phyloP scores from a whole-genome alignment of 2,888 invertebrate species.

The Cacoxenus indagator region DNA sequence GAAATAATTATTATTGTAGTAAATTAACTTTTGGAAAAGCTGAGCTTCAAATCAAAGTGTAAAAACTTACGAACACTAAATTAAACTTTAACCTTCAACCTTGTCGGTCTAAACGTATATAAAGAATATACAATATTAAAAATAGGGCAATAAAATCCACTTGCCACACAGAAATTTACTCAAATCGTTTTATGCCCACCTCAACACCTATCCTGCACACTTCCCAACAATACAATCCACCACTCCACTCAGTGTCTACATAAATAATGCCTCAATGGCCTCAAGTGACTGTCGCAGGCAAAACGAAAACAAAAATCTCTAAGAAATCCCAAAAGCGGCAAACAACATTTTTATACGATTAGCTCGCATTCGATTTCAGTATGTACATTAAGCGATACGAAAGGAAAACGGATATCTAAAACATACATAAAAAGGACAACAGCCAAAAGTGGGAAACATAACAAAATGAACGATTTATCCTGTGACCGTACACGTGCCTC shows the following conservation, averaged over 20 bases:
- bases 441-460: not conserved
- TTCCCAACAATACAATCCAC: not conserved
- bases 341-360: conserved; percentile 11
- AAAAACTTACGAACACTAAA: too few relatives aligned
- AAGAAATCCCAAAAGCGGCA: not conserved
- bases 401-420: not conserved
- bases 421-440: not conserved
- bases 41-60: too few relatives aligned
- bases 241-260: too few relatives aligned
- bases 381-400: not conserved
- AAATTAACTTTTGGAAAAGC: too few relatives aligned
- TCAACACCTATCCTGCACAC: too few relatives aligned
- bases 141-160: too few relatives aligned
- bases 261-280: not conserved
- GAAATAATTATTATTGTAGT: too few relatives aligned
- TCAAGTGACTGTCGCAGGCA: not conserved
- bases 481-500: not conserved
- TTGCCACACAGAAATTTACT: too few relatives aligned
- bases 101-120: too few relatives aligned
- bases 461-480: not conserved
- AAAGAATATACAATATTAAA: too few relatives aligned
- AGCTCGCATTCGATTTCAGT: not conserved
- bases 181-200: too few relatives aligned
- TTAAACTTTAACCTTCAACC: too few relatives aligned
- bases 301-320: not conserved